These are phyloP conservation scores for Eriocheir sinensis DNA, from an alignment of 1,140 invertebrate genomes.

Conservation along the genomic window DNA sequence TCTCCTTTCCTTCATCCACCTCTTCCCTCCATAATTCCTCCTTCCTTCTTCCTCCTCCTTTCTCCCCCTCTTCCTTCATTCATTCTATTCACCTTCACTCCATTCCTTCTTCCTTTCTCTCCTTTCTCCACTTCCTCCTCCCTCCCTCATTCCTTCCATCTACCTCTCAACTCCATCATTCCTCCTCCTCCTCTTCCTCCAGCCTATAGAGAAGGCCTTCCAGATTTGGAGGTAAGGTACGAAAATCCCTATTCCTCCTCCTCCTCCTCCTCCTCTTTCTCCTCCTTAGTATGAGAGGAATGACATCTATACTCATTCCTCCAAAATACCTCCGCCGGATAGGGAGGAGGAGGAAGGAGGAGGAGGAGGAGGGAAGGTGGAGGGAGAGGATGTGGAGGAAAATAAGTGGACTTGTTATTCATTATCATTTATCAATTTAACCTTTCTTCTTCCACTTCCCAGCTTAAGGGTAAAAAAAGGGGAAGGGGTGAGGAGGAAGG, in stretches of 20 bases:
- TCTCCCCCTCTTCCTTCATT: neutral
- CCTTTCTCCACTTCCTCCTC: neutral
- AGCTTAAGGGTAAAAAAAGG: too few species aligned
- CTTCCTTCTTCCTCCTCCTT: neutral
- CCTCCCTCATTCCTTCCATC: too few species aligned
- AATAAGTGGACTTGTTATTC: too few species aligned
- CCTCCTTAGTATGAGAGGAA: neutral
- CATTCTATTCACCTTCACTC: too few species aligned
- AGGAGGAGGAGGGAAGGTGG: neutral
- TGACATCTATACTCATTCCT: neutral
- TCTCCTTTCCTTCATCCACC: too few species aligned
- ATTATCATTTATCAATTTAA: too few species aligned
- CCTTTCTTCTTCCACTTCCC: too few species aligned
- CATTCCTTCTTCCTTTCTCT: neutral
- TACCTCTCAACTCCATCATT: too few species aligned
- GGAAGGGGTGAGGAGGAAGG: too few species aligned
- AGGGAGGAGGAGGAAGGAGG: neutral
- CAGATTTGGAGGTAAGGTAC: neutral
- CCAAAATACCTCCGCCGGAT: neutral
- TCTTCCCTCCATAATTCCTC: too few species aligned
- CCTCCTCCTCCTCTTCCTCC: neutral
- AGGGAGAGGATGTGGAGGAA: too few species aligned
- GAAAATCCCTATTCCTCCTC: neutral
- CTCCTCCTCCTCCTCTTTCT: neutral
- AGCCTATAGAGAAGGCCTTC: neutral